A percentile compares a stretch with the other conserved stretches of the same genome.
Evolutionary conservation across 2,113 vertebrate genomes (phyloP).

Genomic region (Calyptommatus sinebrachiatus): DNA sequence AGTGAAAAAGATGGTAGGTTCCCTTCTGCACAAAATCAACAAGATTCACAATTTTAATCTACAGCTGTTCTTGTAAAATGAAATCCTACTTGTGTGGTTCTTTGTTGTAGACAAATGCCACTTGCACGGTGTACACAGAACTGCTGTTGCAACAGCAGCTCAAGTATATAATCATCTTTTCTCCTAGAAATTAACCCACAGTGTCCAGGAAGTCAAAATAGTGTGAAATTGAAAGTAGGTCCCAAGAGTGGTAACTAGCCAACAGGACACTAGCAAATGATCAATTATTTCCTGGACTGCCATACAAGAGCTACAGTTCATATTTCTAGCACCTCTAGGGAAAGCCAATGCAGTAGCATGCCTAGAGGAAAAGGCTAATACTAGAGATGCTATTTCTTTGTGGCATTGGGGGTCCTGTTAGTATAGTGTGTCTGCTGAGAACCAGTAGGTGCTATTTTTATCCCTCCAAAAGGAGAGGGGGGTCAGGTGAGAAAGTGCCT

Average conservation of each 20-base stretch:
- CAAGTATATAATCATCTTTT: conserved; percentile 22
- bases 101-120: conserved; percentile 10
- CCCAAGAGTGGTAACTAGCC: conserved; percentile 44
- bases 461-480: neutral
- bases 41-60: neutral
- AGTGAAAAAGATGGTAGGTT: neutral
- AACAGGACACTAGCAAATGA: conserved; percentile 56
- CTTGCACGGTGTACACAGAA: conserved; percentile 13
- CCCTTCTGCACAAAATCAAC: conserved; percentile 4
- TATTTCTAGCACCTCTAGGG: conserved; percentile 36
- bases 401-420: neutral
- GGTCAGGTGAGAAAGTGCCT: neutral
- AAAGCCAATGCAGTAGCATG: conserved; percentile 19
- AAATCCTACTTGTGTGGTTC: neutral
- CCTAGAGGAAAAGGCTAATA: conserved; percentile 29
- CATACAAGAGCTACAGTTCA: conserved; percentile 49
- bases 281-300: conserved; percentile 48
- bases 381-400: conserved; percentile 6
- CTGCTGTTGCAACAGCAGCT: conserved; percentile 23
- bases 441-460: conserved; percentile 6
- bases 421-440: conserved; percentile 4
- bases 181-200: conserved; percentile 40
- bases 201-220: conserved; percentile 60
- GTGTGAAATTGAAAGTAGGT: conserved; percentile 67
- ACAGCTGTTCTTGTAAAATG: conserved; percentile 7